Percentiles rank a stretch among this genome's conserved stretches.
Evolutionary conservation across 2,797 vertebrate species (phyloP).

Genomic region (Ctenosaura bakeri): DNA sequence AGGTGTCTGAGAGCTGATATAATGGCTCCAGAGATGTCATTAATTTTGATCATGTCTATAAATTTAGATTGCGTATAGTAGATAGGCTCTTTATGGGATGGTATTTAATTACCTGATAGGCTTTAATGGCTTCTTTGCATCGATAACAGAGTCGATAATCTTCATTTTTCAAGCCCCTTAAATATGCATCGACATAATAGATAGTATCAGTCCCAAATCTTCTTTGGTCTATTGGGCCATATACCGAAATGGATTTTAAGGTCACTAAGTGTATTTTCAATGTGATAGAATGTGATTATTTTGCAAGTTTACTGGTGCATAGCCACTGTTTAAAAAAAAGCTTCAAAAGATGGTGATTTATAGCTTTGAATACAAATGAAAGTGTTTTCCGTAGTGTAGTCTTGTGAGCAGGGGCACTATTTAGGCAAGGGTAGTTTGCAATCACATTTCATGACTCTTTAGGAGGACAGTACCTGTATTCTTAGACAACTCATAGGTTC

Average conservation of each 20-base stretch:
- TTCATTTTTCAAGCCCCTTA: conserved; percentile 68
- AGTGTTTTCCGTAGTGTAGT: conserved; percentile 46
- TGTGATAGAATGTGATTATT: conserved; percentile 70
- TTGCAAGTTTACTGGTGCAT: conserved; percentile 72
- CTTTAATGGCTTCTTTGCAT: conserved; percentile 70
- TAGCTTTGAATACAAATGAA: conserved; percentile 60
- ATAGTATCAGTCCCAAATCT: conserved; percentile 44
- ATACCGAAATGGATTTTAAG: conserved; percentile 70
- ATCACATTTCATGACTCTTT: background rate
- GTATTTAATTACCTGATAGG: conserved; percentile 75
- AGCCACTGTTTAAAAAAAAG: conserved; percentile 61
- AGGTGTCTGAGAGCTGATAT: conserved; percentile 46
- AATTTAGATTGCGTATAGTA: conserved; percentile 66
- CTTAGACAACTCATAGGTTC: background rate
- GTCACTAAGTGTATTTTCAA: conserved; percentile 73
- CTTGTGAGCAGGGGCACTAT: background rate
- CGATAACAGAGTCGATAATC: conserved; percentile 75
- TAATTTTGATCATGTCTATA: conserved; percentile 70
- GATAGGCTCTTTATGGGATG: conserved; percentile 65
- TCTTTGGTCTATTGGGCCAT: conserved; percentile 62
- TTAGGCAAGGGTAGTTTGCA: background rate
- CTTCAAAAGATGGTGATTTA: conserved; percentile 69
- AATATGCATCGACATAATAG: conserved; percentile 61
- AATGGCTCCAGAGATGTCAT: conserved; percentile 61
- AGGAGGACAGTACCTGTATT: background rate